Percentiles rank a stretch among this genome's conserved stretches.
Evolutionary conservation across 1,140 invertebrate genomes (phyloP).

Genomic region (Ooceraea biroi): DNA sequence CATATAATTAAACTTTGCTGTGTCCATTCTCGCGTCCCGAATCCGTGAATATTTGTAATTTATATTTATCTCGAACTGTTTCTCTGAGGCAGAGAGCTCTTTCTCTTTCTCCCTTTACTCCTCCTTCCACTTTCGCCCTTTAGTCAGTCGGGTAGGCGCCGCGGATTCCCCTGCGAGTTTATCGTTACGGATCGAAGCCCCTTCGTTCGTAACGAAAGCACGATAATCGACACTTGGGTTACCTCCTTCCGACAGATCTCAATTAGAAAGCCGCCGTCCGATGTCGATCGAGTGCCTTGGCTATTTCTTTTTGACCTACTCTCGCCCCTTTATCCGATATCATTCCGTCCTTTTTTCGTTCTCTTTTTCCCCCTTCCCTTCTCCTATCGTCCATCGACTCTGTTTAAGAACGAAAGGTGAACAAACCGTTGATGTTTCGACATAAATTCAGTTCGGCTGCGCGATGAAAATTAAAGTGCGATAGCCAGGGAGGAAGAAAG

Average conservation of each 20-base stretch:
- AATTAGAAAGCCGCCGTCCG: constrained; percentile 72
- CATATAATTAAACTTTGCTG: too few species aligned
- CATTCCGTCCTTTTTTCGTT: too few species aligned
- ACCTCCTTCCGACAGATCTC: constrained; percentile 80
- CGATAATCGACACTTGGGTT: constrained; percentile 42
- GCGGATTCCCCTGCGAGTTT: background rate
- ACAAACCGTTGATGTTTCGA: constrained; percentile 37
- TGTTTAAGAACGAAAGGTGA: constrained; percentile 31
- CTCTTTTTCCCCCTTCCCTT: background rate
- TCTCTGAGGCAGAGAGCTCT: too few species aligned
- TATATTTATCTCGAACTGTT: too few species aligned
- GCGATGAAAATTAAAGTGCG: constrained; percentile 52
- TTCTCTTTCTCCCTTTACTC: background rate
- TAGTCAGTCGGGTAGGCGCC: background rate
- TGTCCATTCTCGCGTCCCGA: too few species aligned
- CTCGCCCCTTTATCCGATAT: constrained; percentile 33
- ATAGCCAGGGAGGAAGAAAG: background rate
- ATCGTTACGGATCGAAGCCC: constrained; percentile 19
- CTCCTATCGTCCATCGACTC: constrained; percentile 4
- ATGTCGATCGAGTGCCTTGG: constrained; percentile 26
- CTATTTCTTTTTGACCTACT: constrained; percentile 62
- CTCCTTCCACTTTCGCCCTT: constrained; percentile 7
- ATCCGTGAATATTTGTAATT: too few species aligned
- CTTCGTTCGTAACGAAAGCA: constrained; percentile 42
- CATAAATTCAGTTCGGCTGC: constrained; percentile 39